These are phyloP conservation scores for Rhagonycha fulva DNA, from an alignment of 2,888 invertebrate genomes.

Conservation along the genomic window DNA sequence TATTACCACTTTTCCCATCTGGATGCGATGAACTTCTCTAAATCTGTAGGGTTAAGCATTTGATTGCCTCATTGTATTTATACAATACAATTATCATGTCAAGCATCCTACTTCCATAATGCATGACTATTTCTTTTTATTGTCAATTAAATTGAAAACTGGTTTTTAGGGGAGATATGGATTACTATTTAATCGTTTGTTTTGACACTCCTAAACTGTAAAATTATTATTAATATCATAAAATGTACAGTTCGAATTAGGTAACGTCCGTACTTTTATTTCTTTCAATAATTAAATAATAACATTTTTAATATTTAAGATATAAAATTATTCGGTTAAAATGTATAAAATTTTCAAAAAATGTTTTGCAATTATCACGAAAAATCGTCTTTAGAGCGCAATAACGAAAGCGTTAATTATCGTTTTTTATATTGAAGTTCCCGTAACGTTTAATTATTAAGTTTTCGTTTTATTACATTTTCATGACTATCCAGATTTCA, in stretches of 20 bases:
- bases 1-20: constrained; percentile 41
- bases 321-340: background rate
- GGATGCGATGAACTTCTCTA: constrained; percentile 39
- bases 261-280: background rate
- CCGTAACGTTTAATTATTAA: constrained; percentile 1
- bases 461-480: constrained; percentile 18
- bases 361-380: background rate
- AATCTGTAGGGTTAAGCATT: constrained; percentile 39
- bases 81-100: constrained; percentile 41
- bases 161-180: constrained; percentile 3
- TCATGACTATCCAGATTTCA: constrained; percentile 18
- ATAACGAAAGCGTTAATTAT: background rate
- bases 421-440: background rate
- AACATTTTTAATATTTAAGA: background rate
- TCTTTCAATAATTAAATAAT: background rate
- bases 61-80: constrained; percentile 40
- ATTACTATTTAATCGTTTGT: constrained; percentile 3
- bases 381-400: background rate
- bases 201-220: background rate
- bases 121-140: constrained; percentile 9
- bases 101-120: constrained; percentile 10
- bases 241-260: background rate
- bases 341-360: background rate
- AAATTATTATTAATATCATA: background rate
- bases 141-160: constrained; percentile 3